Evolutionary conservation across 2,797 vertebrate genomes (phyloP), one percentile per base, ranked within the genome.

Genomic region (Rousettus madagascariensis): DNA sequence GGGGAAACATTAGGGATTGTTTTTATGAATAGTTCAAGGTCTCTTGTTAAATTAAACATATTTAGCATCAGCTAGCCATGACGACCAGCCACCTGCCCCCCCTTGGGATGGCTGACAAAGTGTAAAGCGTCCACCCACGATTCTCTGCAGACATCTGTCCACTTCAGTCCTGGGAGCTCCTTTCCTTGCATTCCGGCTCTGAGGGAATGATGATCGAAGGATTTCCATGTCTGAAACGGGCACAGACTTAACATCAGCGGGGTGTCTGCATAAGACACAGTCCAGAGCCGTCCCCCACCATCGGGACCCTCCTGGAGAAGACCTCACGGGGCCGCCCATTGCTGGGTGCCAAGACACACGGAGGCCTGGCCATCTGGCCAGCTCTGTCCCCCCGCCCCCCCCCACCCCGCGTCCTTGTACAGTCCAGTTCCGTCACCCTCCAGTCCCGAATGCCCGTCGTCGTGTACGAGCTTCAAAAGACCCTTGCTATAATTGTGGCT

Each of bases 41-140:
- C 43, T 94, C 55, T 72, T 59, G 51, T 78, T 91, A 84, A 61
- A 43, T 51, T 63, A 91, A 94, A 65, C 51, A 3, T 36, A 43
- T 6, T 43, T n/a, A 36, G n/a, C 59, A n/a, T 59, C 46, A 65
- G 69, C 19, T 19, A 9, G 41, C 28, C 28, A 19, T 8, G 24
- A 4, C 0, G 1, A 65, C 26, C 28, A 26, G 79, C 86, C 53
- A 2, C 57, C 41, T 57, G 59, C 16, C 15, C 49, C n/a, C 46
- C 43, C 36, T 41, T 10, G 33, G 22, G 16, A 71, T 57, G 77
- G n/a, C 8, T 26, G 38, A 53, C 19, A 5, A 16, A 63, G 12
- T 15, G 4, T 1, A 26, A 30, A 24, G 7, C 33, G 10, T 15
- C 22, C 43, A 20, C 36, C 46, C 51, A 17, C 36, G 0, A 0